Percentiles rank a stretch among this genome's conserved stretches.
These are phyloP conservation scores for Graptemys geographica DNA, from an alignment of 2,797 vertebrate species.

Conservation along the genomic window DNA sequence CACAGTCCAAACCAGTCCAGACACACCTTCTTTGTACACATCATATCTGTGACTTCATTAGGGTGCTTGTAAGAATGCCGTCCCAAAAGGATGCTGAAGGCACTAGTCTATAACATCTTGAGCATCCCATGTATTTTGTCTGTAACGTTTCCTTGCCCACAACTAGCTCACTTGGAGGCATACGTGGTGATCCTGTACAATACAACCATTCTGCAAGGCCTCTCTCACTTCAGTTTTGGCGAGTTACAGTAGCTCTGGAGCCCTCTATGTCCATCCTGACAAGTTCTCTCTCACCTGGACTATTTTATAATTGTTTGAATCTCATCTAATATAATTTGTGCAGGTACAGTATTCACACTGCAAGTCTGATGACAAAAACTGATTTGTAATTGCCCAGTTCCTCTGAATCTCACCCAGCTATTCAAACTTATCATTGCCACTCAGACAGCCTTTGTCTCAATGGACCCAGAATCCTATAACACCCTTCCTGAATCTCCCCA, in stretches of 20 bases:
- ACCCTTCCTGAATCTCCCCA: background rate
- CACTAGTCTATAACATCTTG: background rate
- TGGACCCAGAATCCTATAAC: background rate
- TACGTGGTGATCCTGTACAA: background rate
- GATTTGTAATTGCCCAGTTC: background rate
- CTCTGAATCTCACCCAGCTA: background rate
- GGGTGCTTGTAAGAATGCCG: background rate
- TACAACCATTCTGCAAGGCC: background rate
- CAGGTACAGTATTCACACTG: background rate
- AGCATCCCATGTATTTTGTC: background rate
- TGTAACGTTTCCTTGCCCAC: background rate
- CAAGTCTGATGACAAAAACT: background rate
- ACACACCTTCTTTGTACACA: background rate
- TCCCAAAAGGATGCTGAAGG: background rate
- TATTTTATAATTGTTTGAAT: background rate
- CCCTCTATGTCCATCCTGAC: background rate
- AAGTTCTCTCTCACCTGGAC: rapidly evolving
- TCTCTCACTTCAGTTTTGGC: background rate
- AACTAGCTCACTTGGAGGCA: background rate
- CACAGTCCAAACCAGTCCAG: background rate
- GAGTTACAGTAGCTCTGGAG: background rate
- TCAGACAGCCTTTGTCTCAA: background rate
- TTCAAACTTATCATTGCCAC: rapidly evolving
- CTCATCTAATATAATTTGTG: background rate
- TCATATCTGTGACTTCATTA: background rate